Base-by-base conservation (phyloP, 1,140 invertebrate species). In the Coenobita brevimanus region DNA sequence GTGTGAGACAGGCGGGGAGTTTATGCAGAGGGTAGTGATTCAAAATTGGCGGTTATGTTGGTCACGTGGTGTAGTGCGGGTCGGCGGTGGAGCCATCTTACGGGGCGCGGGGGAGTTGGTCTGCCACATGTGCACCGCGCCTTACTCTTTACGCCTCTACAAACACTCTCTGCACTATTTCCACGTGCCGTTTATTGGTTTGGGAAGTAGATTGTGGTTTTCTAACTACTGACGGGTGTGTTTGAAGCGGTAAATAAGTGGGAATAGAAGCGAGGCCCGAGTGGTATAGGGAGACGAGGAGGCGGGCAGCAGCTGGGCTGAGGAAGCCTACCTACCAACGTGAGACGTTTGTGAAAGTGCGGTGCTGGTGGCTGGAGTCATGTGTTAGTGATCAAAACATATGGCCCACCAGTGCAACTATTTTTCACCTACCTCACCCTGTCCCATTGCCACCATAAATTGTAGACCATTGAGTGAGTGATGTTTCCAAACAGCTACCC, bases 401-500 rank as follows among this genome's bases (percentile, higher is more conserved):
- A 87, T 87, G 84, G 84, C 84, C 84, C 75, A 54, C 75, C 76
- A 69, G 60, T 80, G 84, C 60, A 87, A 80, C 46, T 41, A 46
- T 80, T 87, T 43, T 87, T 43, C 78, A 71, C 64, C 46, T n/a
- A 79, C 76, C 43, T 80, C 57, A 80, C 62, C 62, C 76, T 80
- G 46, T 27, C n/a, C 60, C 43, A 80, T 2, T 41, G 54, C 46
- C 64, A 36, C 4, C 38, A 80, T 41, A 60, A 87, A 62, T 60
- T 57, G 62, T 67, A 46, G 36, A 21, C 36, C 33, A 76, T 41
- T 62, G 71, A 24, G 41, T 79, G 64, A 87, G 76, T 80, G 17
- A 87, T 87, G 84, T 87, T 71, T 64, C 84, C 84, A 38, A 87
- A 87, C 84, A 76, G 84, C 75, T 87, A 87, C 57, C 41, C 75